Evolutionary conservation across 2,888 invertebrate species (phyloP), one percentile per base, ranked within the genome.

Genomic region (Caenorhabditis parvicauda): DNA sequence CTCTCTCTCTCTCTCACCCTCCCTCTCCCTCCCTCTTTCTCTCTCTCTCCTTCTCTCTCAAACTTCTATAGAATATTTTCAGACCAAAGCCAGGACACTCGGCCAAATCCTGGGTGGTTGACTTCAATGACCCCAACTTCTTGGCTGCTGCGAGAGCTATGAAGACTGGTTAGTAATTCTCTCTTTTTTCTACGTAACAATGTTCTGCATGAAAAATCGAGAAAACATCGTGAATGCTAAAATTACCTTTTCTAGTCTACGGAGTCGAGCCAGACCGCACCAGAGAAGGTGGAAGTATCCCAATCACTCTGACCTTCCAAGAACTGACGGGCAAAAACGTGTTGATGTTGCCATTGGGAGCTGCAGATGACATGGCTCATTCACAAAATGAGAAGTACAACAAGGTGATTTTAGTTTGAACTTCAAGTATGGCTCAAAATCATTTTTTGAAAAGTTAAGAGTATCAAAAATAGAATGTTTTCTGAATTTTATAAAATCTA

Each of bases 341-440:
- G 45, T 86, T 96, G 78, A 86, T 98, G 65, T 86, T 98, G 71
- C 96, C 96, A 1, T 89, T 98, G 82, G 96, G 96, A 50, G 88
- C 90, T 53, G 89, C 89, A 55, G 95, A 96, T 84, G 98, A 98
- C 84, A 95, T 95, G 75, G 95, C 96, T 60, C 98, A 98, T 85
- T 94, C 94, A 92, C 78, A 96, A 84, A 96, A 96, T 84, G 96
- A 98, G 85, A 98, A 98, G 83, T 86, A 98, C 74, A 89, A 95
- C 55, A 57, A n/a, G n/a, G n/a, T n/a, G n/a, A n/a, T n/a, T n/a
- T n/a, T n/a, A n/a, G n/a, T n/a, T n/a, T n/a, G n/a, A n/a, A n/a
- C n/a, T n/a, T n/a, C n/a, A n/a, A n/a, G n/a, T n/a, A n/a, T n/a
- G n/a, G n/a, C n/a, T n/a, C n/a, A n/a, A n/a, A n/a, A n/a, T n/a